phyloP scores from a whole-genome alignment of 2,888 invertebrate genomes.

The Aphodius sticticus region DNA sequence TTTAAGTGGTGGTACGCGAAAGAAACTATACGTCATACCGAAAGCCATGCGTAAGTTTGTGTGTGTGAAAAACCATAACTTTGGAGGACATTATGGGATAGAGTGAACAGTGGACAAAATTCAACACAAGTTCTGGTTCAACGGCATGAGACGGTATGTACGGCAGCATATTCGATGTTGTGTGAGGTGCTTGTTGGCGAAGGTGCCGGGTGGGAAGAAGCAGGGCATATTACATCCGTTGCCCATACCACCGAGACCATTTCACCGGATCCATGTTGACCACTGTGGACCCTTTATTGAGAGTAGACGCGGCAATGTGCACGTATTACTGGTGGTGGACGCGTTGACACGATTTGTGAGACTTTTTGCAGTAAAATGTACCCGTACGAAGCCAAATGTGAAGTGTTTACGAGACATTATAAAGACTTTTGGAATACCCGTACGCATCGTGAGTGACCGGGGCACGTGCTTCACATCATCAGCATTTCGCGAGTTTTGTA shows the following conservation, averaged over 20 bases:
- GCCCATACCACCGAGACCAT: slow-evolving; percentile 36
- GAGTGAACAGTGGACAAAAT: slow-evolving; percentile 38
- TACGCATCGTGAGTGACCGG: slow-evolving; percentile 42
- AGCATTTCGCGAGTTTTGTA: slow-evolving; percentile 18
- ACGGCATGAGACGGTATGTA: slow-evolving; percentile 39
- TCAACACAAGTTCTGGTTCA: slow-evolving; percentile 28
- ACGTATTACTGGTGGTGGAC: slow-evolving; percentile 40
- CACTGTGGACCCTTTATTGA: slow-evolving; percentile 41
- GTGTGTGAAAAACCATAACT: slow-evolving; percentile 36
- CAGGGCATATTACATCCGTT: slow-evolving; percentile 39
- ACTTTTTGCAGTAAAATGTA: slow-evolving; percentile 32
- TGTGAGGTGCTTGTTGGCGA: slow-evolving; percentile 43
- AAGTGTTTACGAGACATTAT: slow-evolving; percentile 38
- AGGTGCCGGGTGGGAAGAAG: slow-evolving; percentile 38
- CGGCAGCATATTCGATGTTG: slow-evolving; percentile 42
- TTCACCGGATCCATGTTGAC: slow-evolving; percentile 40
- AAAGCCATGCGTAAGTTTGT: slow-evolving; percentile 39
- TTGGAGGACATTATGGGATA: slow-evolving; percentile 39
- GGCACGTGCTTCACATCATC: slow-evolving; percentile 40
- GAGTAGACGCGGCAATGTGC: slow-evolving; percentile 33
- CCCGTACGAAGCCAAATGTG: slow-evolving; percentile 33
- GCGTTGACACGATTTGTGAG: slow-evolving; percentile 39
- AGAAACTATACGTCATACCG: slow-evolving; percentile 39
- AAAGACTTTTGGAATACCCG: slow-evolving; percentile 39
- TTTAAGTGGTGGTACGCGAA: slow-evolving; percentile 28